Conservation (phyloP, 2,888 invertebrate genomes). For the Melipona bicolor region DNA sequence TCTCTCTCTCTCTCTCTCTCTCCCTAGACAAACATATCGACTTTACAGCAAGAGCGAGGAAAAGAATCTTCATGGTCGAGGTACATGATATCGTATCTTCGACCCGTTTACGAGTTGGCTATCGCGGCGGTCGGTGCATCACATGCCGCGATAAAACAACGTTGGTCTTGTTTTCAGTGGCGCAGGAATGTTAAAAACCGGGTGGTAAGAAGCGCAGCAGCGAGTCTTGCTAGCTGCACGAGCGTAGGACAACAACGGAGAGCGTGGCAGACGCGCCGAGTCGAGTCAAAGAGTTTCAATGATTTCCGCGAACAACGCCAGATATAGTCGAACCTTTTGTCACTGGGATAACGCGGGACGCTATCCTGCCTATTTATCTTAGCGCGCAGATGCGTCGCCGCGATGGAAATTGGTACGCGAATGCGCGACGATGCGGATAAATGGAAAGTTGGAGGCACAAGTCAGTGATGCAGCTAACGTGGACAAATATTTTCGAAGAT, state of each 20-base stretch:
- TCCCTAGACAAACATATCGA: constrained; percentile 14
- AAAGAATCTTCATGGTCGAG: constrained; percentile 14
- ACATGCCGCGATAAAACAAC: constrained; percentile 62
- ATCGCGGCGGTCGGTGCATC: constrained; percentile 50
- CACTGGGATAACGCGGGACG: constrained; percentile 3
- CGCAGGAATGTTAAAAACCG: constrained; percentile 63
- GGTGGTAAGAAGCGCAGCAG: constrained; percentile 52
- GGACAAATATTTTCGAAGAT: background rate
- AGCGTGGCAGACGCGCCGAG: background rate
- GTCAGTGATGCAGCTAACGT: too few relatives aligned
- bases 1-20: background rate
- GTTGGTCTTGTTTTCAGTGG: constrained; percentile 68
- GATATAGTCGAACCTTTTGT: constrained; percentile 34
- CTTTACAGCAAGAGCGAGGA: constrained; percentile 25
- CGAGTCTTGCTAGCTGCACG: constrained; percentile 20
- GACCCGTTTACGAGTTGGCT: constrained; percentile 55
- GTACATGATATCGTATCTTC: constrained; percentile 34
- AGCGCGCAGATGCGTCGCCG: background rate
- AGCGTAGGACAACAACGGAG: constrained; percentile 39
- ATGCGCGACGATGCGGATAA: background rate
- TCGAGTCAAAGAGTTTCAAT: constrained; percentile 51
- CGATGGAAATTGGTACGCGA: background rate
- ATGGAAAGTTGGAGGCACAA: background rate
- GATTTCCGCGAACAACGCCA: constrained; percentile 41
- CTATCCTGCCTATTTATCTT: constrained; percentile 4